phyloP scores from a whole-genome alignment of 2,888 invertebrate species.

The Xylota sylvarum region DNA sequence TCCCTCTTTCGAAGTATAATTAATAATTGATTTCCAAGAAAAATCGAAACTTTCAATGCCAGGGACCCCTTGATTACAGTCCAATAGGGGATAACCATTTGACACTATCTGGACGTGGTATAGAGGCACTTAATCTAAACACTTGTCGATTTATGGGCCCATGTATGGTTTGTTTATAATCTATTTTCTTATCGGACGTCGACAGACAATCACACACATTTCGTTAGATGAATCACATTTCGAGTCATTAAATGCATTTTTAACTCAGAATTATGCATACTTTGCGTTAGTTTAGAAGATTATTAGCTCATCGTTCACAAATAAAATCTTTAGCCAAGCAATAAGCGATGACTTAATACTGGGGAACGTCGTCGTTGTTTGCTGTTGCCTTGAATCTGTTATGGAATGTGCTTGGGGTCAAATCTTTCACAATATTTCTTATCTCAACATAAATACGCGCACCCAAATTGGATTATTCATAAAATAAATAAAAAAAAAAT shows the following conservation, averaged over 20 bases:
- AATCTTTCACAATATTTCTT: constrained; percentile 37
- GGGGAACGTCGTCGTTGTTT: constrained; percentile 41
- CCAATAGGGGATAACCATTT: not conserved
- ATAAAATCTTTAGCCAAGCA: constrained; percentile 52
- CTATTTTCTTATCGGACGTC: constrained; percentile 40
- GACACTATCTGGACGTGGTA: constrained; percentile 40
- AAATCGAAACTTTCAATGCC: constrained; percentile 33
- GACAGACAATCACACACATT: constrained; percentile 10
- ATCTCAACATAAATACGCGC: not conserved
- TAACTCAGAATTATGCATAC: constrained; percentile 33
- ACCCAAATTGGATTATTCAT: constrained; percentile 19
- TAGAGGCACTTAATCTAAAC: constrained; percentile 3
- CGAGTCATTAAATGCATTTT: constrained; percentile 41
- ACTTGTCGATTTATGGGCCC: not conserved
- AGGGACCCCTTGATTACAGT: not conserved
- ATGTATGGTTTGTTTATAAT: constrained; percentile 44
- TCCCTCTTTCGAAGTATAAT: no score
- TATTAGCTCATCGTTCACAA: constrained; percentile 71
- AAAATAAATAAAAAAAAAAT: constrained; percentile 26
- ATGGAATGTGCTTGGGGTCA: constrained; percentile 44
- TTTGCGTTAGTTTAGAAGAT: constrained; percentile 11
- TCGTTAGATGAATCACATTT: constrained; percentile 39
- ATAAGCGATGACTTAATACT: constrained; percentile 69
- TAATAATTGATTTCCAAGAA: constrained; percentile 46
- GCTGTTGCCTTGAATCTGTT: constrained; percentile 54